These are phyloP conservation scores for Drosophila bipectinata DNA, from an alignment of 1,140 invertebrate genomes.

Conservation along the genomic window DNA sequence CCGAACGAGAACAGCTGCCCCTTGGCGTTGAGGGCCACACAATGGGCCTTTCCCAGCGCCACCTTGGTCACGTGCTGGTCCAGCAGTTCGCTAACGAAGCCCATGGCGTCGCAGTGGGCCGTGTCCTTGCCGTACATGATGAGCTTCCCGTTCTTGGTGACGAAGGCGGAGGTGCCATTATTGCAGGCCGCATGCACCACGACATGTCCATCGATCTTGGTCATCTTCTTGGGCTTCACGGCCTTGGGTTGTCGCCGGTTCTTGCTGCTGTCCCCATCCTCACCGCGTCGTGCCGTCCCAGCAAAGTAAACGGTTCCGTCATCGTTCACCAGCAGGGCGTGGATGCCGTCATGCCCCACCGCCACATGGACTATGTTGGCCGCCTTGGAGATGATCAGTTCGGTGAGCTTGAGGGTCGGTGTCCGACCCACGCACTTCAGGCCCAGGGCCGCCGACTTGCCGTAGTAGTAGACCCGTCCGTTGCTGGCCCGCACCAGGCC, in stretches of 20 bases:
- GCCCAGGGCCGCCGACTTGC: constrained; percentile 88
- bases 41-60: constrained; percentile 97
- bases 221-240: constrained; percentile 96
- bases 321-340: constrained; percentile 94
- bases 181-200: constrained; percentile 95
- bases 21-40: constrained; percentile 93
- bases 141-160: constrained; percentile 94
- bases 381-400: constrained; percentile 90
- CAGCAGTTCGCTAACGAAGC: constrained; percentile 89
- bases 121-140: constrained; percentile 98
- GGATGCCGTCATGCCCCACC: constrained; percentile 96
- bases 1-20: constrained; percentile 98
- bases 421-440: constrained; percentile 84
- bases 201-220: constrained; percentile 93
- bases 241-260: constrained; percentile 94
- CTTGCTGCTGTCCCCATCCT: constrained; percentile 96
- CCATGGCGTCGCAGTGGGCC: constrained; percentile 91
- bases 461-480: constrained; percentile 91
- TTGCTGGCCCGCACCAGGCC: constrained; percentile 89
- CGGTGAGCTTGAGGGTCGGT: constrained; percentile 89
- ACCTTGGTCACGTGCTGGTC: constrained; percentile 93
- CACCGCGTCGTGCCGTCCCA: constrained; percentile 95
- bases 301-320: constrained; percentile 95
- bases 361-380: constrained; percentile 91
- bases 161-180: constrained; percentile 96